Percentiles rank a stretch among this genome's conserved stretches.
These are phyloP conservation scores for Varanus salvator DNA, from an alignment of 2,113 vertebrate genomes.

Conservation along the genomic window DNA sequence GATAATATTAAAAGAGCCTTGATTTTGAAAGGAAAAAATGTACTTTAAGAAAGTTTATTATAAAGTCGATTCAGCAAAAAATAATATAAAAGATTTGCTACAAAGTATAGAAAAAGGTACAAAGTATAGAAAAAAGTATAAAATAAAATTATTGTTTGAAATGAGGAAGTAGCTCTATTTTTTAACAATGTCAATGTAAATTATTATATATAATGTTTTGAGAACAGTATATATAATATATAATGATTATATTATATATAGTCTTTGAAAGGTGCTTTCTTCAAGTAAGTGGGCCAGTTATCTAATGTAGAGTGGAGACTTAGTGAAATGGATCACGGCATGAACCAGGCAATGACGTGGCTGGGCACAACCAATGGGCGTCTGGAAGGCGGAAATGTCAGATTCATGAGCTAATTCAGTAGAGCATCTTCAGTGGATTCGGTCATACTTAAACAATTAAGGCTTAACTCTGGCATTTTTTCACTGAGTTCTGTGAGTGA, in stretches of 20 bases:
- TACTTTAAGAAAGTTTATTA: constrained; percentile 91
- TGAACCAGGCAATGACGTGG: not conserved
- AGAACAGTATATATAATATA: not conserved
- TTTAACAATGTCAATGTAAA: not conserved
- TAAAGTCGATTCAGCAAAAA: constrained; percentile 86
- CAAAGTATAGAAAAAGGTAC: constrained; percentile 90
- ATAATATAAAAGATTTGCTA: constrained; percentile 82
- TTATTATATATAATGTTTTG: not conserved
- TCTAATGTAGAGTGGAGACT: not conserved
- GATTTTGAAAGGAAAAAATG: constrained; percentile 85
- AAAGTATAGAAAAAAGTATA: constrained; percentile 92
- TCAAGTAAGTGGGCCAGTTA: not conserved
- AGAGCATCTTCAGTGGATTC: too few species aligned
- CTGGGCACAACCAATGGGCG: too few species aligned
- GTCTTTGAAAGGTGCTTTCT: not conserved
- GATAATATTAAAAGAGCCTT: constrained; percentile 75
- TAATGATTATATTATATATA: not conserved
- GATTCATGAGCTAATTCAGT: not conserved
- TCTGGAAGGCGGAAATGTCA: not conserved
- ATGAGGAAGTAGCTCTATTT: constrained; percentile 77
- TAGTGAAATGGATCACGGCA: not conserved
- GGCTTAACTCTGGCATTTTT: not conserved
- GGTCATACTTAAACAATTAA: not conserved
- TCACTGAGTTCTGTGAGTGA: not conserved
- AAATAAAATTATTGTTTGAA: constrained; percentile 97